Evolutionary conservation across 2,888 invertebrate species (phyloP).

Genomic region (Metalampra italica): DNA sequence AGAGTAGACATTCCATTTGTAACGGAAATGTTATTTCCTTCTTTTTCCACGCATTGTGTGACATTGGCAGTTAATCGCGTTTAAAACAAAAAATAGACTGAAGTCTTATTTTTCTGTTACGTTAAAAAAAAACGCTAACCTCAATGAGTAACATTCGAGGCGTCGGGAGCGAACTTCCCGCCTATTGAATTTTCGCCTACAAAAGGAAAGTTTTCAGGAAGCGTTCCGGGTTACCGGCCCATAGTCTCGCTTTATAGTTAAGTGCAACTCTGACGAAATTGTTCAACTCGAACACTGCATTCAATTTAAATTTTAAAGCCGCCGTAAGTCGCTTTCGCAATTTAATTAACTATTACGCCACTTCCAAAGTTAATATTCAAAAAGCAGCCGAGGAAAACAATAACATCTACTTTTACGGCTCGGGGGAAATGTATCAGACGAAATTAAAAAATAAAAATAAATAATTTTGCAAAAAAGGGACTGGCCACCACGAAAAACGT

Average conservation of each 20-base stretch:
- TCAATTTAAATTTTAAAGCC: conserved; percentile 45
- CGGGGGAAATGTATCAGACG: not conserved
- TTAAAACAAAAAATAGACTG: too few relatives aligned
- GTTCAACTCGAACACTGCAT: conserved; percentile 40
- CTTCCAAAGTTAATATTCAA: not conserved
- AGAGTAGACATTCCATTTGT: too few relatives aligned
- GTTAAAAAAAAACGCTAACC: conserved; percentile 25
- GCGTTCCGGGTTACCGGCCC: conserved; percentile 57
- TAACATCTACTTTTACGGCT: not conserved
- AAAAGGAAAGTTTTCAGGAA: conserved; percentile 71
- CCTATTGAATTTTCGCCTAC: conserved; percentile 68
- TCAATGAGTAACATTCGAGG: conserved; percentile 43
- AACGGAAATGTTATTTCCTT: too few relatives aligned
- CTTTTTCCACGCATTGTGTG: too few relatives aligned
- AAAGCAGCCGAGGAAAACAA: not conserved
- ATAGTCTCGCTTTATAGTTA: conserved; percentile 51
- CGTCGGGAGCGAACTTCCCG: conserved; percentile 51
- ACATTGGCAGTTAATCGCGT: too few relatives aligned
- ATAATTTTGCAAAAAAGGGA: conserved; percentile 53
- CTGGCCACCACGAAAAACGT: conserved; percentile 69
- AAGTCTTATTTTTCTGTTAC: conserved; percentile 1
- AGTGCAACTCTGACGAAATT: conserved; percentile 60
- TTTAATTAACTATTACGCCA: conserved; percentile 9
- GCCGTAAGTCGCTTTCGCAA: conserved; percentile 11
- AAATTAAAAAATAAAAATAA: conserved; percentile 25